Evolutionary conservation across 2,797 vertebrate genomes (phyloP).

Genomic region (Malurus leucopterus): DNA sequence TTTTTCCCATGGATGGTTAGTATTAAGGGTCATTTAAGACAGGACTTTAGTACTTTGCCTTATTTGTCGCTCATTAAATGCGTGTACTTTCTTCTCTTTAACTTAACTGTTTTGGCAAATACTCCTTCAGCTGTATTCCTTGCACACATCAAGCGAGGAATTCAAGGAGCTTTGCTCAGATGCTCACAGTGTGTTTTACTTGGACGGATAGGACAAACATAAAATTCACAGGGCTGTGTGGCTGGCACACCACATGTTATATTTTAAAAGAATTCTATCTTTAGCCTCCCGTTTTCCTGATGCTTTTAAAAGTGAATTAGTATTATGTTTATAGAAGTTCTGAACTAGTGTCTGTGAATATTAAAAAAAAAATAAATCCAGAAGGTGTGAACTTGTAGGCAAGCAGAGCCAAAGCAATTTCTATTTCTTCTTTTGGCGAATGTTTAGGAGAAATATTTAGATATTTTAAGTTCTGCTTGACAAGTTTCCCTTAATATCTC

Average conservation of each 20-base stretch:
- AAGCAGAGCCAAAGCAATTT: conserved; percentile 32
- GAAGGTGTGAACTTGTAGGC: conserved; percentile 19
- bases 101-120: neutral
- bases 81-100: neutral
- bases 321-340: conserved; percentile 37
- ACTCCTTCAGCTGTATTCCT: neutral
- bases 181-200: conserved; percentile 20
- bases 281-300: conserved; percentile 1
- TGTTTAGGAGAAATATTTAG: conserved; percentile 50
- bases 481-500: conserved; percentile 31
- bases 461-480: conserved; percentile 17
- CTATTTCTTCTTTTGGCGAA: neutral
- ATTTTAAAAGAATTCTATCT: conserved; percentile 13
- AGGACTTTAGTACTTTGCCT: neutral
- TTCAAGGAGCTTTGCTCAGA: conserved; percentile 13
- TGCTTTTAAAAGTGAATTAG: conserved; percentile 18
- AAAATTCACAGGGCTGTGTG: neutral
- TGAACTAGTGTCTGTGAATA: conserved; percentile 21
- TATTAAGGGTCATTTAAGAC: neutral
- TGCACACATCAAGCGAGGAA: neutral
- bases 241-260: conserved; percentile 23
- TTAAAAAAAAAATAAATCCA: conserved; percentile 13
- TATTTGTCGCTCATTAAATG: neutral
- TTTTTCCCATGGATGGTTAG: neutral
- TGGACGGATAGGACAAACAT: conserved; percentile 40